phyloP scores from a whole-genome alignment of 2,113 vertebrate genomes.

The Vicugna pacos region DNA sequence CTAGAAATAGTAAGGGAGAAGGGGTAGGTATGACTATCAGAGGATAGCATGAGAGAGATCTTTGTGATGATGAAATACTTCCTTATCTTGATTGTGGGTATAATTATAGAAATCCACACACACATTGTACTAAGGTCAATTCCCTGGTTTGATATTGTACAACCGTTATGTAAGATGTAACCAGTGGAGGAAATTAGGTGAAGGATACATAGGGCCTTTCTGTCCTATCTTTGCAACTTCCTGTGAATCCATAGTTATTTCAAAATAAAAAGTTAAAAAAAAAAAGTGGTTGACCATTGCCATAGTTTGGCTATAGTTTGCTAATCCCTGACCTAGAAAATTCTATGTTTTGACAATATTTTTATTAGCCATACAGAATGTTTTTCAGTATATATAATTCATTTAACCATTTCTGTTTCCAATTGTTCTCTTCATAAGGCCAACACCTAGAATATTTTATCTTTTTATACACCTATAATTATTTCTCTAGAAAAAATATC shows the following conservation, averaged over 20 bases:
- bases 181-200: background rate
- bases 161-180: background rate
- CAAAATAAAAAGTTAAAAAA: slow-evolving; percentile 28
- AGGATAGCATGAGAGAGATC: background rate
- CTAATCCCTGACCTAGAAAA: background rate
- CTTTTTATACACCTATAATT: background rate
- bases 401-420: background rate
- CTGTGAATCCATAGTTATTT: background rate
- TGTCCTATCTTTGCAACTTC: background rate
- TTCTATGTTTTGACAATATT: background rate
- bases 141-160: background rate
- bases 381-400: background rate
- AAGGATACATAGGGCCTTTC: background rate
- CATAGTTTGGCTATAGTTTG: background rate
- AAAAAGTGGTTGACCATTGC: background rate
- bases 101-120: background rate
- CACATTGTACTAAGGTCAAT: background rate
- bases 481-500: slow-evolving; percentile 19
- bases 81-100: background rate
- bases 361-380: background rate
- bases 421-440: slow-evolving; percentile 22
- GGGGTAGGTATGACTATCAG: background rate
- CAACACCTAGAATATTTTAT: background rate
- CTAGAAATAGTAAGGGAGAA: background rate
- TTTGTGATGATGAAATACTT: background rate